Base-by-base conservation (phyloP, 2,113 vertebrate species). In the Nyctereutes procyonoides region DNA sequence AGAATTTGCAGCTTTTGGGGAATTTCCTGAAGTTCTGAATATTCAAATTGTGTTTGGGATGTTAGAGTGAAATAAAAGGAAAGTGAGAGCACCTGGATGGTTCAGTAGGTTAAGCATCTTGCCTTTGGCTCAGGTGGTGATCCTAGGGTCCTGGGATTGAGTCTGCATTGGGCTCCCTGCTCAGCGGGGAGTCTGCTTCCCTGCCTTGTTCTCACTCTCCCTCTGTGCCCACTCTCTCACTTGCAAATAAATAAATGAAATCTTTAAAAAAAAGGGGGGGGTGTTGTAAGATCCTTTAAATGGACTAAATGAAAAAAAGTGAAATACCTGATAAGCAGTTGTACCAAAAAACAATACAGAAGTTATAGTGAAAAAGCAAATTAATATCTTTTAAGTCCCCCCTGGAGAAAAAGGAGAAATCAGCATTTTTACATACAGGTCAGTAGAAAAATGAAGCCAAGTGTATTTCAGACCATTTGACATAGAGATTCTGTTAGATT, bases 1-100 rank as follows among this genome's bases (percentile, higher is more conserved):
- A 88, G 90, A 93, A 77, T 88, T n/a, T 80, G 84, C 86, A 69
- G 28, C 20, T 80, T 90, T 88, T 90, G 20, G 96, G 87, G 69
- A 93, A 83, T 26, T 1, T 63, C 30, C 15, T 74, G 24, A 90
- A 85, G 60, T 92, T 65, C 60, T 22, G 30, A 74, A 32, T n/a
- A 38, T 30, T 94, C 26, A 82, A 38, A 83, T 90, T 93, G 26
- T 58, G 16, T 94, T 67, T 76, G 32, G 60, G 26, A 20, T 90
- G 14, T 82, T 92, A 76, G 65, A 65, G 43, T 60, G 26, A 60
- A 84, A 56, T 12, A 80, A 87, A 81, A 48, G 83, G 87, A 92
- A 93, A 43, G 8, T 35, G 60, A 83, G 43, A 43, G 43, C 43
- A 43, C 43, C 43, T 43, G 43, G 43, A 43, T 43, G 43, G 43